Evolutionary conservation across 1,140 invertebrate genomes (phyloP), one percentile per base, ranked within the genome.

Genomic region (Penaeus indicus): DNA sequence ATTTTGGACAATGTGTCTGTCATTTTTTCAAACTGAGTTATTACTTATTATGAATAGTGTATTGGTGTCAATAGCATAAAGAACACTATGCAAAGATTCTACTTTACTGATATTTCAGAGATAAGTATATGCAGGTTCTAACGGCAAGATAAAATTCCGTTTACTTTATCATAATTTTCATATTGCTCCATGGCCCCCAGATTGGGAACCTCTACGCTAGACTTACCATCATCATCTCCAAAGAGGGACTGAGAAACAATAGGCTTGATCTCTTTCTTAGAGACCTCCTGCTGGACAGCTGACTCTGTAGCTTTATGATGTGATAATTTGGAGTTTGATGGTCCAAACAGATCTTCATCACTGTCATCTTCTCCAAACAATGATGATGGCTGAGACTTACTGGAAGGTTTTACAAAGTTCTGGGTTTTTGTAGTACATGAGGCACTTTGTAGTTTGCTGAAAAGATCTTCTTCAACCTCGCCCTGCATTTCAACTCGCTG

Each of bases 321-420:
- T 27, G 72, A 32, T 19, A 27, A 42, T 61, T 67, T 84, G 16
- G 16, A 54, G 47, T 84, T 88, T 54, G 32, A 38, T n/a, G 60
- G 72, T 21, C 87, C 87, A 84, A 88, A 88, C 69, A 88, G 42
- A n/a, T 88, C 87, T n/a, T 75, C 72, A 32, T 88, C 87, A 84
- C 87, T 88, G 32, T 84, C 82, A 84, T 61, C 78, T 16, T 67
- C 86, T 25, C 72, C 81, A 78, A 88, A 88, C 8, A 88, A 54
- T 54, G 54, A 54, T 54, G 54, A 13, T 54, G 54, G 54, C 10
- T 54, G 47, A 25, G 87, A 84, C 22, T 60, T 27, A 67, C 27
- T 47, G 16, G 47, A 19, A 62, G 21, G 54, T 42, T 85, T 85
- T 18, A 25, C 78, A 38, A 3, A 8, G n/a, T 13, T 75, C n/a